phyloP scores from a whole-genome alignment of 2,888 invertebrate species.

The Emmelina monodactyla region DNA sequence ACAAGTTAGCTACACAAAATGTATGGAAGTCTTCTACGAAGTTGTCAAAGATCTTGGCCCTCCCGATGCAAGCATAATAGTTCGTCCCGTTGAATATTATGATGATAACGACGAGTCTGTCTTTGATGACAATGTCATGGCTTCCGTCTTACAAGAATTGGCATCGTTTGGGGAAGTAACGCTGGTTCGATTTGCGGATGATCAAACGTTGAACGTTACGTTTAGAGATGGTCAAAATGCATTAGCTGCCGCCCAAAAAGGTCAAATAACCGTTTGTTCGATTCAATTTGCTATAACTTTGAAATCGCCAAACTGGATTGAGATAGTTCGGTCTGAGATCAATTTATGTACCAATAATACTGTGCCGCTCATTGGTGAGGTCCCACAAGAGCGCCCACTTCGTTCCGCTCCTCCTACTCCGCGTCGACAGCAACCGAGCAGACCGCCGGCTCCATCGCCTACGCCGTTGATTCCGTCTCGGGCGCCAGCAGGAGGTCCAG shows the following conservation, averaged over 20 bases:
- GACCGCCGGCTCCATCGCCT: conserved; percentile 70
- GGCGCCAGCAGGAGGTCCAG: conserved; percentile 53
- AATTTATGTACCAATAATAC: conserved; percentile 86
- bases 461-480: conserved; percentile 49
- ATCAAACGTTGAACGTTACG: conserved; percentile 85
- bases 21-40: conserved; percentile 83
- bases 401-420: conserved; percentile 56
- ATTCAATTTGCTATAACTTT: conserved; percentile 74
- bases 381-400: conserved; percentile 38
- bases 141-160: conserved; percentile 79
- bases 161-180: conserved; percentile 89
- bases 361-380: conserved; percentile 72
- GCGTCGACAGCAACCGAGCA: conserved; percentile 62
- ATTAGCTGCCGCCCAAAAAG: conserved; percentile 71
- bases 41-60: conserved; percentile 90
- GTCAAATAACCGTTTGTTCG: conserved; percentile 69
- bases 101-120: conserved; percentile 61
- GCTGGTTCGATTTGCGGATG: conserved; percentile 88
- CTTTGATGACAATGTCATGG: conserved; percentile 84
- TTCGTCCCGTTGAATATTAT: conserved; percentile 52
- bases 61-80: conserved; percentile 92
- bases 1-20: conserved; percentile 77
- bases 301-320: conserved; percentile 87
- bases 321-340: conserved; percentile 83
- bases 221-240: conserved; percentile 92